Percentiles rank a stretch among this genome's conserved stretches.
Conservation (phyloP, 2,888 invertebrate genomes). For the Noctuana brunneofusca region DNA sequence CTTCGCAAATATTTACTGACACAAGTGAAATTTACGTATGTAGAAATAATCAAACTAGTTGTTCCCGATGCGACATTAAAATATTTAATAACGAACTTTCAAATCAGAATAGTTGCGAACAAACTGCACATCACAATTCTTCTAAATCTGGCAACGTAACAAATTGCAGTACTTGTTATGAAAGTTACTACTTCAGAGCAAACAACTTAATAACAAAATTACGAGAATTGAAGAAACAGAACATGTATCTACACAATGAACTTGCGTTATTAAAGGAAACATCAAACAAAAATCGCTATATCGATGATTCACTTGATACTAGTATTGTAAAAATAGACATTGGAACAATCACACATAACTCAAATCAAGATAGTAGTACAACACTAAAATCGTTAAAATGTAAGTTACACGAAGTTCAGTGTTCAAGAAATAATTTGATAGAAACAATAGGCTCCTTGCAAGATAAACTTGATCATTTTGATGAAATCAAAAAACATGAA, state of each 20-base stretch:
- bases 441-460: slow-evolving; percentile 55
- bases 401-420: slow-evolving; percentile 60
- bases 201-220: slow-evolving; percentile 64
- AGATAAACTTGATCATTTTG: slow-evolving; percentile 54
- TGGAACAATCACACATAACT: slow-evolving; percentile 49
- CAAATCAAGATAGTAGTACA: slow-evolving; percentile 48
- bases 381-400: slow-evolving; percentile 55
- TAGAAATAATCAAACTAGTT: slow-evolving; percentile 14
- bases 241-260: slow-evolving; percentile 59
- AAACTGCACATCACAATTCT: background rate
- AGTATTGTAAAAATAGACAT: slow-evolving; percentile 50
- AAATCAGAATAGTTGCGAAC: slow-evolving; percentile 23
- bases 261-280: slow-evolving; percentile 55
- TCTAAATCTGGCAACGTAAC: slow-evolving; percentile 3
- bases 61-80: slow-evolving; percentile 1
- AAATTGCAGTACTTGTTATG: slow-evolving; percentile 37
- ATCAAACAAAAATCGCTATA: slow-evolving; percentile 41
- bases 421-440: slow-evolving; percentile 54
- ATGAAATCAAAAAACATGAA: slow-evolving; percentile 59
- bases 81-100: slow-evolving; percentile 36
- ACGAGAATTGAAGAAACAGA: slow-evolving; percentile 70
- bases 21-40: slow-evolving; percentile 37
- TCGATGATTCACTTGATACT: slow-evolving; percentile 40
- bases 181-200: slow-evolving; percentile 57
- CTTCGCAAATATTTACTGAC: slow-evolving; percentile 44